phyloP scores from a whole-genome alignment of 2,888 invertebrate species.

The Drosophila niveifrons region DNA sequence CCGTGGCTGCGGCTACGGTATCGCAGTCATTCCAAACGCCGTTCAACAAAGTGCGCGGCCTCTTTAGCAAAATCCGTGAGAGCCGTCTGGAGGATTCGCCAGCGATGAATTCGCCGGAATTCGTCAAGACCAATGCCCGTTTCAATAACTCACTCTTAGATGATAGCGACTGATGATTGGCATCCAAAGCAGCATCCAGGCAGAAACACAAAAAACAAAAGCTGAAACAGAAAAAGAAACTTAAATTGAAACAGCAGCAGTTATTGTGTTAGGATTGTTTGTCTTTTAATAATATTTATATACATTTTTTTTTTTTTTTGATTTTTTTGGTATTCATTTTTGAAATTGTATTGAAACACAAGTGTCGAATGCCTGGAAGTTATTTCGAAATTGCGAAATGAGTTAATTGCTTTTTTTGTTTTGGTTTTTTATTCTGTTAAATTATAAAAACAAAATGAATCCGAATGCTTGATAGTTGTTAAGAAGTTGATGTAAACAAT shows the following conservation, averaged over 20 bases:
- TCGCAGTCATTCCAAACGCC: conserved; percentile 62
- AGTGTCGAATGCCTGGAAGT: too few relatives aligned
- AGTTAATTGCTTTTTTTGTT: conserved; percentile 3
- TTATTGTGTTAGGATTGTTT: too few relatives aligned
- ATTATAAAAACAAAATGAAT: conserved; percentile 4
- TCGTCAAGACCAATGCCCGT: neutral
- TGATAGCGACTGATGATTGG: conserved; percentile 28
- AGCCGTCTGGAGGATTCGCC: conserved; percentile 43
- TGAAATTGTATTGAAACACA: too few relatives aligned
- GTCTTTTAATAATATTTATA: too few relatives aligned
- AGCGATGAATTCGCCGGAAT: conserved; percentile 8
- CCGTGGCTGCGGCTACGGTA: conserved; percentile 24
- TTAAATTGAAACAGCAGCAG: neutral
- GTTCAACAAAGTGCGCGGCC: conserved; percentile 66
- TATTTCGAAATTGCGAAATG: too few relatives aligned
- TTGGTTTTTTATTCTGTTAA: conserved; percentile 5
- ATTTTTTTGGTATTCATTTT: too few relatives aligned
- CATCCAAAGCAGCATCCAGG: neutral
- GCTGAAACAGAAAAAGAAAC: neutral
- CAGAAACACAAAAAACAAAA: neutral
- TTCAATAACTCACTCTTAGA: conserved; percentile 18
- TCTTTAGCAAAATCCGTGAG: conserved; percentile 74
- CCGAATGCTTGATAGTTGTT: conserved; percentile 2
- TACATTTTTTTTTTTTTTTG: too few relatives aligned
- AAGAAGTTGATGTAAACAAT: conserved; percentile 11